Evolutionary conservation across 1,140 invertebrate species (phyloP).

Genomic region (Rhysida immarginata): DNA sequence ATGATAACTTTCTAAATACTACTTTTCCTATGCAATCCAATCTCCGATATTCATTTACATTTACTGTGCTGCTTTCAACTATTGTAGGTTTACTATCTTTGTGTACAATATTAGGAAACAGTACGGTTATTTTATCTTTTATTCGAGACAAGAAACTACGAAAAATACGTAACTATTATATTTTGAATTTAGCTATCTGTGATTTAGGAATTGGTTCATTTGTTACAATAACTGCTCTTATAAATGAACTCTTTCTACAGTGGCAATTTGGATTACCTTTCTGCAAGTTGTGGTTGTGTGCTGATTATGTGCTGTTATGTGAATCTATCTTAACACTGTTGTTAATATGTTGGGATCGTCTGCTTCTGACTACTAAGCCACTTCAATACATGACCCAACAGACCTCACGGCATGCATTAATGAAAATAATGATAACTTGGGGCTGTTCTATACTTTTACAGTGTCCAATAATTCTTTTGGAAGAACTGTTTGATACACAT

Average conservation of each 20-base stretch:
- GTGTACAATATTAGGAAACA: not conserved
- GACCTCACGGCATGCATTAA: not conserved
- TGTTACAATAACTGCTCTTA: not conserved
- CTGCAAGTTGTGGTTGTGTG: slow-evolving; percentile 2
- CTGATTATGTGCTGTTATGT: not conserved
- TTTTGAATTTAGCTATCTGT: slow-evolving; percentile 1
- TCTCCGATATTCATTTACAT: not conserved
- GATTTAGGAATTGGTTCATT: not conserved
- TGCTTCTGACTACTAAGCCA: not conserved
- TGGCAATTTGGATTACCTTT: not conserved
- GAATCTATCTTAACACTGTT: not conserved
- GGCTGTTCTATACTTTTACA: not conserved
- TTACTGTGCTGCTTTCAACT: not conserved
- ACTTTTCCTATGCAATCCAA: too few relatives aligned
- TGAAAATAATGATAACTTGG: slow-evolving; percentile 2
- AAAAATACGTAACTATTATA: slow-evolving; percentile 3
- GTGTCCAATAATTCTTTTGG: not conserved
- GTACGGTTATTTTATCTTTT: not conserved
- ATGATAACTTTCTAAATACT: too few relatives aligned
- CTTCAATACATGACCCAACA: not conserved
- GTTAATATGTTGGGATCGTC: not conserved
- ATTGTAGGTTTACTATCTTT: not conserved
- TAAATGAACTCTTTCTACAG: not conserved
- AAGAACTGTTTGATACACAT: not conserved
- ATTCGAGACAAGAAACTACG: not conserved